A percentile compares a stretch with the other conserved stretches of the same genome.
phyloP scores from a whole-genome alignment of 2,888 invertebrate genomes.

The Pristionchus fissidentatus region DNA sequence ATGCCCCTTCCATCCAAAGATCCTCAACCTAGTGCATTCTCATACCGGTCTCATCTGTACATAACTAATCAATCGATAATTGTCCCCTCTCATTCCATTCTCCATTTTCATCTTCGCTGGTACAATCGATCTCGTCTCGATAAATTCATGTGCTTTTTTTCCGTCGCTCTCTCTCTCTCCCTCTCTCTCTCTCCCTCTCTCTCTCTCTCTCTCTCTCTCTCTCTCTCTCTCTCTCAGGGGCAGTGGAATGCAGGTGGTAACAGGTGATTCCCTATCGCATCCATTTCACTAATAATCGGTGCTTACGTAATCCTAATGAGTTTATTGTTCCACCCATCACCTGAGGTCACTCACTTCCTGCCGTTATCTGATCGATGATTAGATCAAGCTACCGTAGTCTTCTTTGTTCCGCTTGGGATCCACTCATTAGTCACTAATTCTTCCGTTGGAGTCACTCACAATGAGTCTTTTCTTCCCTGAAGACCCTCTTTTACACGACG shows the following conservation, averaged over 20 bases:
- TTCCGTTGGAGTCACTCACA: background rate
- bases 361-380: constrained; percentile 1
- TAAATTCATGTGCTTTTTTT: background rate
- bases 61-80: constrained; percentile 11
- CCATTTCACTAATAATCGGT: background rate
- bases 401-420: background rate
- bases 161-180: too few relatives aligned
- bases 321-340: constrained; percentile 31
- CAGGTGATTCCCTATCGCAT: constrained; percentile 14
- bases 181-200: background rate
- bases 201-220: background rate
- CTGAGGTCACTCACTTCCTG: constrained; percentile 35
- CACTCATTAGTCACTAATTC: constrained; percentile 17
- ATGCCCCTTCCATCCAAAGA: background rate
- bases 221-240: constrained; percentile 20
- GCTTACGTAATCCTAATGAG: constrained; percentile 42
- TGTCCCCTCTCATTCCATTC: too few relatives aligned
- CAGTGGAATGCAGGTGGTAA: constrained; percentile 16
- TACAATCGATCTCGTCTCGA: constrained; percentile 13
- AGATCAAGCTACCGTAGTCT: constrained; percentile 13
- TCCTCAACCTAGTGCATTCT: constrained; percentile 32
- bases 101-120: background rate
- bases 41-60: constrained; percentile 38
- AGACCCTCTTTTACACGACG: constrained; percentile 31
- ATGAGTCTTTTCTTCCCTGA: constrained; percentile 6